Conservation (phyloP, 2,113 vertebrate species). For the Trogon surrucura region DNA sequence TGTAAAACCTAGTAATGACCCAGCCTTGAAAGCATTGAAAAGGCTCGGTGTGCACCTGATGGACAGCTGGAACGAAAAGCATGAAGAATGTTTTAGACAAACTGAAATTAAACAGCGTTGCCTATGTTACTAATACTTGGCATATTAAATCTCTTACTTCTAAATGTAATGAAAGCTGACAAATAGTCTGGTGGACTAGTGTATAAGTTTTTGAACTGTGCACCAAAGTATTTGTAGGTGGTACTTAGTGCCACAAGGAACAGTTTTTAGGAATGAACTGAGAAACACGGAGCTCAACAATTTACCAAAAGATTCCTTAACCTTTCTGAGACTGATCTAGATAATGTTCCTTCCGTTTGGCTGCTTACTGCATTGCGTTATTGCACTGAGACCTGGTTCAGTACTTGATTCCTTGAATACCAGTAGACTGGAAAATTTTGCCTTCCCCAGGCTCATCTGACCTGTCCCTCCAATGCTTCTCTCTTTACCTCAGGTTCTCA, state of each 20-base stretch:
- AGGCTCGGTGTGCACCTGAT: fast-evolving
- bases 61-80: neutral
- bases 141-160: neutral
- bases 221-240: neutral
- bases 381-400: neutral
- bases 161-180: neutral
- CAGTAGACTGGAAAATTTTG: neutral
- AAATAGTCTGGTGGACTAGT: neutral
- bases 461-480: neutral
- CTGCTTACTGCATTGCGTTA: neutral
- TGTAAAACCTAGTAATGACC: neutral
- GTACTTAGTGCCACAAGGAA: neutral
- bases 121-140: too few relatives aligned
- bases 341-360: neutral
- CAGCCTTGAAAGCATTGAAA: neutral
- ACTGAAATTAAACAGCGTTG: neutral
- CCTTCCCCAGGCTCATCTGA: neutral
- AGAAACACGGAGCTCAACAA: neutral
- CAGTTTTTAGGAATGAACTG: neutral
- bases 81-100: neutral
- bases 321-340: neutral
- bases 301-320: neutral
- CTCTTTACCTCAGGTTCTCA: neutral
- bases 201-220: neutral
- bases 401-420: neutral